Conservation (phyloP, 2,888 invertebrate species). For the Drosophila heteroneura region DNA sequence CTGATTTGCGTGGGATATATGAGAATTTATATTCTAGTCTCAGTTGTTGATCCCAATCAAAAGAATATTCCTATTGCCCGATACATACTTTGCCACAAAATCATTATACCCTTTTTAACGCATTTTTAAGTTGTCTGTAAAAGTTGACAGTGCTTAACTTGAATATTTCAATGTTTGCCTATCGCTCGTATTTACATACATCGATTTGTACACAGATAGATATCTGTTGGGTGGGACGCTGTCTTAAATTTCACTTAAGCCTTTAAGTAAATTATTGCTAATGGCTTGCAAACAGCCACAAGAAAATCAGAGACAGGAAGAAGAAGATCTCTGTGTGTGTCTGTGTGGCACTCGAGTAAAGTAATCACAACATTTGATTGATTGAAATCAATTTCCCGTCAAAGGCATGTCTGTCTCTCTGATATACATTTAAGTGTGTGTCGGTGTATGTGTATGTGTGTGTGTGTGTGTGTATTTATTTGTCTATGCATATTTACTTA, state of each 20-base stretch:
- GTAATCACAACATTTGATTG: conserved; percentile 84
- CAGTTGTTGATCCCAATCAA: background rate
- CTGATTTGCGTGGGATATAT: background rate
- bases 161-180: conserved; percentile 27
- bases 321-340: conserved; percentile 18
- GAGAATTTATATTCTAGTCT: background rate
- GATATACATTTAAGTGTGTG: conserved; percentile 3
- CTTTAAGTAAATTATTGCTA: conserved; percentile 78
- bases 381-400: conserved; percentile 84
- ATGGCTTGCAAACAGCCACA: conserved; percentile 65
- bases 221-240: conserved; percentile 48
- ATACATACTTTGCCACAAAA: background rate
- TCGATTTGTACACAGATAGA: background rate
- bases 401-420: conserved; percentile 63
- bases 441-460: conserved; percentile 16
- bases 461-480: conserved; percentile 38
- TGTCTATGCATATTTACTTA: conserved; percentile 71
- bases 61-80: background rate
- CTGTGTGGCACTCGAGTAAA: conserved; percentile 65
- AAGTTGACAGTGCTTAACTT: conserved; percentile 16
- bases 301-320: conserved; percentile 24
- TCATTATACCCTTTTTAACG: background rate
- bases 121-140: background rate
- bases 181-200: background rate
- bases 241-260: conserved; percentile 65